Evolutionary conservation across 2,797 vertebrate genomes (phyloP).

Genomic region (Okamejei kenojei): DNA sequence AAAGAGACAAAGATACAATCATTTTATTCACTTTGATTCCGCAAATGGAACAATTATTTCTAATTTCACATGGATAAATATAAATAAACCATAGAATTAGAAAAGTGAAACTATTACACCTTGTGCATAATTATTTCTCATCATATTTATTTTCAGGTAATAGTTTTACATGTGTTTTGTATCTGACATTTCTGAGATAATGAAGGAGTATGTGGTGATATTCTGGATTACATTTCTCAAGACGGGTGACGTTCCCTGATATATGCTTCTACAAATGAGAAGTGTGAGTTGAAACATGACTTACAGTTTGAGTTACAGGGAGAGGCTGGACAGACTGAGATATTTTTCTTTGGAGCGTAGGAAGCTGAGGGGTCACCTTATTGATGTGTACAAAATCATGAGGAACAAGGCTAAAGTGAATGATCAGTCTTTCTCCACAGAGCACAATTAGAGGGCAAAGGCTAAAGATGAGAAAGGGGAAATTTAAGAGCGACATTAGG

Average conservation of each 20-base stretch:
- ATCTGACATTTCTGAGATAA: not conserved
- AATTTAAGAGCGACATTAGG: no score
- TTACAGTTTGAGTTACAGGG: not conserved
- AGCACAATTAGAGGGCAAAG: no score
- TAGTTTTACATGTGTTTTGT: not conserved
- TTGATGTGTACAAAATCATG: no score
- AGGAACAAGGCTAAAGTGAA: no score
- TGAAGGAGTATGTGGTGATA: not conserved
- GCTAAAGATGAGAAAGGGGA: no score
- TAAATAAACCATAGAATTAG: not conserved
- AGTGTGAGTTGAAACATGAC: not conserved
- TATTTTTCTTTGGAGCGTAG: no score
- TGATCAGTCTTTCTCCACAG: no score
- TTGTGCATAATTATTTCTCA: not conserved
- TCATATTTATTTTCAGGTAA: not conserved
- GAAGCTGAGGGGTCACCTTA: no score
- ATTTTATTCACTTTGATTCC: not conserved
- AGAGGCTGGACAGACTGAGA: no score
- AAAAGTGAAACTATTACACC: not conserved
- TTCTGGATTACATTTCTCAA: not conserved
- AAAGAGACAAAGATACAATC: not conserved
- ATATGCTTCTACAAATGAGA: not conserved
- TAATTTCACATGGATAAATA: not conserved
- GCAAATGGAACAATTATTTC: not conserved
- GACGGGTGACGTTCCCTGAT: not conserved